Evolutionary conservation across 2,797 vertebrate species (phyloP), one percentile per base, ranked within the genome.

Genomic region (Xenentodon cancila): DNA sequence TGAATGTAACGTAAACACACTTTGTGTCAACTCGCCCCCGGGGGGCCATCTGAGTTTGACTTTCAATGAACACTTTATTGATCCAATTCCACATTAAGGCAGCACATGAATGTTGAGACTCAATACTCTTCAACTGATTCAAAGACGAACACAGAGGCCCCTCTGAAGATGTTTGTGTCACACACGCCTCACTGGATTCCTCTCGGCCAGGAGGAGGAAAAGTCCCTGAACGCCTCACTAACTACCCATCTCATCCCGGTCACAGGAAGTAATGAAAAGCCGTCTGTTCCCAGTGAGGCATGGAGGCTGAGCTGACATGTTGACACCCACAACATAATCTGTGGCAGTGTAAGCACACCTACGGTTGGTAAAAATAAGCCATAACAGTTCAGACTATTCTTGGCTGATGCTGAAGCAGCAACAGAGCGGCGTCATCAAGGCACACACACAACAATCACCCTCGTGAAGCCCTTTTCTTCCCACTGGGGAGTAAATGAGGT

Each of bases 271-370:
- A 37, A 17, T 22, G 43, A 8, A 30, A 47, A 50, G 59, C 52
- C 30, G 6, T 20, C 34, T 49, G 71, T 62, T 73, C 67, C 65
- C 62, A 69, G 64, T 34, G 25, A 19, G 27, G 34, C 34, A 4
- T 19, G 20, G 52, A 54, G 11, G 53, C 46, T n/a, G 58, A 59
- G 42, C 56, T 42, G 63, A 22, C n/a, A 27, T 84, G 82, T 86
- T 86, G 84, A 87, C 75, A 89, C 69, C 73, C 15, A 65, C 61
- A 85, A 84, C 84, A 88, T 12, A 12, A 65, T 69, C 59, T 61
- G 69, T 55, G 32, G 54, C 54, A 62, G 68, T 43, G 57, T 57
- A 63, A 86, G 57, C 65, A 76, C 61, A 71, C 53, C 62, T 53
- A 52, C 18, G 9, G 18, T 3, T 22, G 47, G 63, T 34, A 48